phyloP scores from a whole-genome alignment of 1,140 invertebrate species.

The Coelopa frigida region DNA sequence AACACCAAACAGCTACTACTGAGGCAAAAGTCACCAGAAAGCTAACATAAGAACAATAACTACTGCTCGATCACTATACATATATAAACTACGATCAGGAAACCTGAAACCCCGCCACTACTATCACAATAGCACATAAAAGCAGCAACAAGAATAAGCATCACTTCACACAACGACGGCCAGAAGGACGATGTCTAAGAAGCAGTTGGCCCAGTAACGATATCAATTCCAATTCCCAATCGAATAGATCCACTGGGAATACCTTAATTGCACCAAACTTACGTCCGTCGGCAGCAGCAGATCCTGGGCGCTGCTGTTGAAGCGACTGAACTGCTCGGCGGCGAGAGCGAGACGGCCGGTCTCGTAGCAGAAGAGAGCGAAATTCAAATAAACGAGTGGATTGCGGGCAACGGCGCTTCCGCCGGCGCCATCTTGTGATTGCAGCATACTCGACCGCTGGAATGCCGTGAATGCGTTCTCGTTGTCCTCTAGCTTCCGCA shows the following conservation, averaged over 20 bases:
- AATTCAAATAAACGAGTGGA: constrained; percentile 39
- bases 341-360: constrained; percentile 28
- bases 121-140: no score
- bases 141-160: no score
- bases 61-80: no score
- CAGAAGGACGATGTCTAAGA: background rate
- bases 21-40: no score
- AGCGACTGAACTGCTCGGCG: constrained; percentile 34
- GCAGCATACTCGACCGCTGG: constrained; percentile 28
- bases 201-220: background rate
- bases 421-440: background rate
- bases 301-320: constrained; percentile 32
- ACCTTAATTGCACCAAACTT: constrained; percentile 24
- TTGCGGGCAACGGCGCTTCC: constrained; percentile 16
- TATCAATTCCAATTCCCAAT: constrained; percentile 14
- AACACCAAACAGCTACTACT: no score
- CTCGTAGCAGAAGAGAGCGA: constrained; percentile 37
- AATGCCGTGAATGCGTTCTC: constrained; percentile 47
- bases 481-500: constrained; percentile 45
- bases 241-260: constrained; percentile 26
- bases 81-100: no score
- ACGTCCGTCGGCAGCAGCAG: constrained; percentile 39
- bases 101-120: no score
- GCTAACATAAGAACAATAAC: no score
- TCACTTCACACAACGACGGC: background rate